These are phyloP conservation scores for Elmis aenea DNA, from an alignment of 2,888 invertebrate species.

Conservation along the genomic window DNA sequence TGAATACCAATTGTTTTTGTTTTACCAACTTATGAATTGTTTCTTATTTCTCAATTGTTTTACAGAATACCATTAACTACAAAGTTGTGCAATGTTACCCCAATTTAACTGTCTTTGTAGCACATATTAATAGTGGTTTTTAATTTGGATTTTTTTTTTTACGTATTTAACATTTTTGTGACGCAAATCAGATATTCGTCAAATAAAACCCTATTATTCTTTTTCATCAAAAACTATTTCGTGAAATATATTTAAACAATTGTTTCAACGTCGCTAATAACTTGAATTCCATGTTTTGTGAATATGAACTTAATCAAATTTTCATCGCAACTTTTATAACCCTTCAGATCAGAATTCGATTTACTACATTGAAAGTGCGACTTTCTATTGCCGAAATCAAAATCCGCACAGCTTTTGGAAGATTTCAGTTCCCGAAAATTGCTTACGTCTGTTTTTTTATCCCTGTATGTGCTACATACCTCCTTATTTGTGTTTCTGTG, in stretches of 20 bases:
- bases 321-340: constrained; percentile 47
- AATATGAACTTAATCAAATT: constrained; percentile 65
- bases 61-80: too few relatives aligned
- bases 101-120: too few relatives aligned
- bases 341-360: constrained; percentile 48
- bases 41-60: too few relatives aligned
- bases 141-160: too few relatives aligned
- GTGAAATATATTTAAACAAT: constrained; percentile 58
- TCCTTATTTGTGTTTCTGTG: constrained; percentile 18
- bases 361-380: constrained; percentile 29
- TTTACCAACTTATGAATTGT: too few relatives aligned
- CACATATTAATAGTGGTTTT: too few relatives aligned
- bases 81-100: too few relatives aligned
- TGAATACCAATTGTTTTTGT: too few relatives aligned
- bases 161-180: too few relatives aligned
- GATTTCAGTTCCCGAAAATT: constrained; percentile 38
- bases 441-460: constrained; percentile 42
- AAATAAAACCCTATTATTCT: too few relatives aligned
- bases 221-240: too few relatives aligned
- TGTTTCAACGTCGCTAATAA: constrained; percentile 74
- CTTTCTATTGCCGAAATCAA: constrained; percentile 27
- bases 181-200: too few relatives aligned
- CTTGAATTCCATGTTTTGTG: constrained; percentile 73
- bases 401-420: constrained; percentile 42
- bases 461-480: constrained; percentile 18